Evolutionary conservation across 2,113 vertebrate species (phyloP).

Genomic region (Gavialis gangeticus): DNA sequence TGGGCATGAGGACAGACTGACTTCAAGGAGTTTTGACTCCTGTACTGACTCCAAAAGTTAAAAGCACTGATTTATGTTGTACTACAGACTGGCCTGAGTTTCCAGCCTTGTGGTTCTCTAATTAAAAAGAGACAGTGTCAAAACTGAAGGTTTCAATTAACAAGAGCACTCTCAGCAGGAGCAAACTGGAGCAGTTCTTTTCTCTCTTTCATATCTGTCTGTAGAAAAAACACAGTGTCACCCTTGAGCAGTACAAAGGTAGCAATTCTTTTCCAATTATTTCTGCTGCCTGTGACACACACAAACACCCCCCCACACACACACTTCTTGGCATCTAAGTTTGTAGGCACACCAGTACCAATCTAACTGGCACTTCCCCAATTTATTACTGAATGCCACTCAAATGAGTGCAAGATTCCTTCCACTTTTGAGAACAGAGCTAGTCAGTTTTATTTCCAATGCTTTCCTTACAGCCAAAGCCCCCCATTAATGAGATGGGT

Average conservation of each 20-base stretch:
- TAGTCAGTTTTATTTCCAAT: background rate
- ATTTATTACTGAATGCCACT: background rate
- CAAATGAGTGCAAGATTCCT: accelerated
- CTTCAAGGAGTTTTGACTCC: accelerated
- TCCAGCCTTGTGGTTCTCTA: background rate
- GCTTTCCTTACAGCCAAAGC: background rate
- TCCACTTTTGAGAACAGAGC: background rate
- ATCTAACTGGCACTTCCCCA: accelerated
- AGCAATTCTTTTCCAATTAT: background rate
- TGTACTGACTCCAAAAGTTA: background rate
- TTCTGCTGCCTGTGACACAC: background rate
- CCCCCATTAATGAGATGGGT: background rate
- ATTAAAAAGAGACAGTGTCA: background rate
- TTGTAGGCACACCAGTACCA: background rate
- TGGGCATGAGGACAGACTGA: background rate
- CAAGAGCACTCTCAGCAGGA: background rate
- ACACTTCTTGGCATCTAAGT: background rate
- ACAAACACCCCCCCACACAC: background rate
- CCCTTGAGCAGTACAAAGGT: accelerated
- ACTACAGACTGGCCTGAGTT: background rate
- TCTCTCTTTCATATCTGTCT: background rate
- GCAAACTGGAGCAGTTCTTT: background rate
- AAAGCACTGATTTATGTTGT: background rate
- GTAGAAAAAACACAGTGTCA: background rate
- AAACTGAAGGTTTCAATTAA: background rate